phyloP scores from a whole-genome alignment of 2,888 invertebrate species.

The Yponomeuta sedellus region DNA sequence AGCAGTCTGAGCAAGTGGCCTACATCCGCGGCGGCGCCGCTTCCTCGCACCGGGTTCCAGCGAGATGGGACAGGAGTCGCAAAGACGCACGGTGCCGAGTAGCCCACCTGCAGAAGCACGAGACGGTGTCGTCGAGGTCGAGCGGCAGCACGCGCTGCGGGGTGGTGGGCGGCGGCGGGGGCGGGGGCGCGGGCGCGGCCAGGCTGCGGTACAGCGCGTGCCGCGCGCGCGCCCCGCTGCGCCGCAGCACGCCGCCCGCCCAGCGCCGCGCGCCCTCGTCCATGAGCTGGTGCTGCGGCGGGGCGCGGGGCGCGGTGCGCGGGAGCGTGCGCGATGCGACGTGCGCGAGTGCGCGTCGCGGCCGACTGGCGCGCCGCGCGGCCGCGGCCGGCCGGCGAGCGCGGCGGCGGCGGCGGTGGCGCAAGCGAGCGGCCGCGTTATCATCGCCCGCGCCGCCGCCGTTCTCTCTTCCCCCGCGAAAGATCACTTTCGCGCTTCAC shows the following conservation, averaged over 20 bases:
- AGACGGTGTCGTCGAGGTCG: conserved; percentile 83
- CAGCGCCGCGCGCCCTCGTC: conserved; percentile 34
- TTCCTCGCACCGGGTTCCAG: no score
- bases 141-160: conserved; percentile 56
- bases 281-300: no score
- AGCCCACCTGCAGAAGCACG: conserved; percentile 86
- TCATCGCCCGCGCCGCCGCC: conserved; percentile 28
- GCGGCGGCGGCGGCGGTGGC: conserved; percentile 50
- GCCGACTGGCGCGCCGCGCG: conserved; percentile 37
- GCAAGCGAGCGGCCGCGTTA: conserved; percentile 40
- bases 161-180: conserved; percentile 36
- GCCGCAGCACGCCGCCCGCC: conserved; percentile 55
- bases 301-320: no score
- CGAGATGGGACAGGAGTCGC: neutral
- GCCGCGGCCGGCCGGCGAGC: conserved; percentile 36
- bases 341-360: neutral
- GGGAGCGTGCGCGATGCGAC: conserved; percentile 21
- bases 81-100: neutral
- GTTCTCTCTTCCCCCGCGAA: neutral
- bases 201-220: conserved; percentile 63
- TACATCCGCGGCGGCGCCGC: neutral
- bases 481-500: no score
- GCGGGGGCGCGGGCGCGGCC: conserved; percentile 31
- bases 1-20: neutral
- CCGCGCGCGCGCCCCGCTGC: conserved; percentile 56